phyloP scores from a whole-genome alignment of 2,888 invertebrate species.

The Netelia virgata region DNA sequence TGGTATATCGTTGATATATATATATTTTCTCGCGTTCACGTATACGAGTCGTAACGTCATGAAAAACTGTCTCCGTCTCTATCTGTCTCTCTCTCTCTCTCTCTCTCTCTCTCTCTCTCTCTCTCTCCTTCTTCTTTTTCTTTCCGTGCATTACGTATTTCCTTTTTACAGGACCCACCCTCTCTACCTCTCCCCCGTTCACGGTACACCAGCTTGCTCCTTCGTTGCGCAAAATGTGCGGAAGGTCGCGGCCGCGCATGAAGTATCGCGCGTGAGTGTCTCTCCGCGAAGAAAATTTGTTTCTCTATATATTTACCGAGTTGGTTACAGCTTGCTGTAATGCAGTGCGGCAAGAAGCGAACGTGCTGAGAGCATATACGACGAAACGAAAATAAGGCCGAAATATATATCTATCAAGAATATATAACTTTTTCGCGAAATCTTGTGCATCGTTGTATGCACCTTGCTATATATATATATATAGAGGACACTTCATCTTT shows the following conservation, averaged over 20 bases:
- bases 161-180: background rate
- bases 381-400: conserved; percentile 10
- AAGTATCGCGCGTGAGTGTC: conserved; percentile 4
- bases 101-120: background rate
- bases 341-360: background rate
- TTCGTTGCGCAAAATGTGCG: background rate
- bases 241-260: conserved; percentile 8
- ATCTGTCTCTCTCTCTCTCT: no score
- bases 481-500: background rate
- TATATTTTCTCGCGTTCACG: conserved; percentile 22
- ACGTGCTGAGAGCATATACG: background rate
- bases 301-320: conserved; percentile 7
- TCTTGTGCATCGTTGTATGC: background rate
- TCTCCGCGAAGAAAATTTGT: background rate
- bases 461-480: background rate
- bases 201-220: background rate
- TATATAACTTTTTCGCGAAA: background rate
- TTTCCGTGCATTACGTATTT: background rate
- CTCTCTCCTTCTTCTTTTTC: background rate
- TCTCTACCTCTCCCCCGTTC: background rate
- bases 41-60: conserved; percentile 17
- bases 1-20: conserved; percentile 14
- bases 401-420: conserved; percentile 17
- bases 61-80: background rate
- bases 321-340: conserved; percentile 11